A percentile compares a stretch with the other conserved stretches of the same genome.
phyloP scores from a whole-genome alignment of 2,113 vertebrate genomes.

The Phoxinus phoxinus region DNA sequence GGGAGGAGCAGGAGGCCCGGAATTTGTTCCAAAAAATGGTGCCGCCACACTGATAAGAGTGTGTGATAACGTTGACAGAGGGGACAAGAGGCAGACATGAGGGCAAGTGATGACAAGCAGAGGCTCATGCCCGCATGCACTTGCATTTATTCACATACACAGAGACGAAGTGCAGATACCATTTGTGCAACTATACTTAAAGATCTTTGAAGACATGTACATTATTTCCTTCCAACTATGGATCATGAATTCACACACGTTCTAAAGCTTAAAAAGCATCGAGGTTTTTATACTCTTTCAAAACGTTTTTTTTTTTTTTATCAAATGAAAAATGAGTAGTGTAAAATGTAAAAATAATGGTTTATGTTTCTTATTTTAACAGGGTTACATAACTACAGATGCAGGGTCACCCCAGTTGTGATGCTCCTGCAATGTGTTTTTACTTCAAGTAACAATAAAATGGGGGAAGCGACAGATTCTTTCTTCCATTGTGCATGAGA shows the following conservation, averaged over 20 bases:
- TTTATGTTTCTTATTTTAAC: not conserved
- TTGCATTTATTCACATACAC: slow-evolving; percentile 33
- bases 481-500: no score
- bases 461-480: no score
- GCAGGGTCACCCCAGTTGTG: not conserved
- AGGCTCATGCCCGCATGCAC: slow-evolving; percentile 32
- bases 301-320: not conserved
- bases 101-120: slow-evolving; percentile 54
- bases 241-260: not conserved
- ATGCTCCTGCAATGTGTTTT: not conserved
- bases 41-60: slow-evolving; percentile 60
- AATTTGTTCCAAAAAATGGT: slow-evolving; percentile 53
- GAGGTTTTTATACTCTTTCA: not conserved
- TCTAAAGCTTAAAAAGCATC: not conserved
- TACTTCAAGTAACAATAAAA: not conserved
- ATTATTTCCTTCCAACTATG: not conserved
- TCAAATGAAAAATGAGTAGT: not conserved
- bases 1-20: slow-evolving; percentile 3
- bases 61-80: slow-evolving; percentile 60
- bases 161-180: not conserved
- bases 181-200: slow-evolving; percentile 12
- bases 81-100: slow-evolving; percentile 62
- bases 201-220: not conserved
- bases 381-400: not conserved
- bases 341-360: not conserved